Base-by-base conservation (phyloP, 2,797 vertebrate species). In the Gastrophryne carolinensis region DNA sequence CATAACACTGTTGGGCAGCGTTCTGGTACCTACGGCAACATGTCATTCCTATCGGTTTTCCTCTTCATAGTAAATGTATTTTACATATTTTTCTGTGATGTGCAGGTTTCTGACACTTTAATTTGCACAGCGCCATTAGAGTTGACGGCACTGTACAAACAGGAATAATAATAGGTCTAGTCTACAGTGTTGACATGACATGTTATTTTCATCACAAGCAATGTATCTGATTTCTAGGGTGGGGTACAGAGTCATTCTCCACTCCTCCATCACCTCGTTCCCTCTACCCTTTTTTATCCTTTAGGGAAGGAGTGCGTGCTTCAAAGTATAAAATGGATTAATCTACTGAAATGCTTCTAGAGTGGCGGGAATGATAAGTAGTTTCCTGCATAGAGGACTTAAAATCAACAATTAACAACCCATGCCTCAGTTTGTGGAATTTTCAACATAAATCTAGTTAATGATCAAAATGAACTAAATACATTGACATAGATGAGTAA, bases 151-250 rank as follows among this genome's bases (percentile, higher is more conserved):
- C n/a, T n/a, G n/a, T n/a, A n/a, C n/a, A n/a, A n/a, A n/a, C n/a
- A n/a, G n/a, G n/a, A n/a, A n/a, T n/a, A n/a, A n/a, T n/a, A n/a
- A n/a, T n/a, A n/a, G n/a, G n/a, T n/a, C n/a, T n/a, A n/a, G n/a
- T 73, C 35, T 3, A 26, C 64, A 47, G 30, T 29, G 44, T 54
- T 57, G 65, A 47, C 35, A 56, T 53, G 49, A 12, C 32, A 19
- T 19, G 47, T 65, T 41, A 15, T 57, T 23, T 23, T 57, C 12
- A 5, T 57, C 39, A 37, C 61, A 37, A 41, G 50, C 63, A 63
- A 63, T 41, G 24, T 41, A 73, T 73, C 50, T n/a, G 24, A 41
- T 74, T 65, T 65, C 49, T 52, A 66, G 72, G 72, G 72, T 65
- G 50, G 72, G 30, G 70, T 72, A 15, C 49, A 19, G 11, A 74